Percentiles rank a stretch among this genome's conserved stretches.
phyloP scores from a whole-genome alignment of 2,888 invertebrate genomes.

The Nipponacmea schrenckii region DNA sequence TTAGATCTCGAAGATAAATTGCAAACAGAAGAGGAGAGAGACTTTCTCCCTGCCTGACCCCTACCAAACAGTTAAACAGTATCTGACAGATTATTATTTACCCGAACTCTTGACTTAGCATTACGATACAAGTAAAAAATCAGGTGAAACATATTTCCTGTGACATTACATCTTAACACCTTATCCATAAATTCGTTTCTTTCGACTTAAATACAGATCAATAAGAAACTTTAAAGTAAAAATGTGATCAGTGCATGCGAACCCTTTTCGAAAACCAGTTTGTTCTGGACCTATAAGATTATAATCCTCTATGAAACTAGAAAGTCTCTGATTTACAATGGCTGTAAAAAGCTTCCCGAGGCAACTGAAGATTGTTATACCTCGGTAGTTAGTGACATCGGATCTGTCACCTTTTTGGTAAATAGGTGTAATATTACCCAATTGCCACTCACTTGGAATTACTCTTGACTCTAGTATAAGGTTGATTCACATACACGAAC shows the following conservation, averaged over 20 bases:
- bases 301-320: background rate
- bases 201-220: background rate
- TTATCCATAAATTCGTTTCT: constrained; percentile 12
- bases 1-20: no score
- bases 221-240: constrained; percentile 8
- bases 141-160: background rate
- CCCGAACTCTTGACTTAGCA: no score
- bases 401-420: constrained; percentile 10
- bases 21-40: no score
- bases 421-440: constrained; percentile 6
- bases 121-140: background rate
- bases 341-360: no score
- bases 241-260: constrained; percentile 7
- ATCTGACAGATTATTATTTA: background rate
- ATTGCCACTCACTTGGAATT: constrained; percentile 8
- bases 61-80: no score
- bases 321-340: background rate
- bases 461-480: constrained; percentile 14
- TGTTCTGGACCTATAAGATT: background rate
- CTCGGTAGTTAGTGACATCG: constrained; percentile 15
- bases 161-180: background rate
- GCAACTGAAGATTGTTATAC: constrained; percentile 11
- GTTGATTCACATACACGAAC: constrained; percentile 12
- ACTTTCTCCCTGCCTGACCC: no score
- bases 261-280: background rate